phyloP scores from a whole-genome alignment of 2,113 vertebrate species.

The Callithrix jacchus region DNA sequence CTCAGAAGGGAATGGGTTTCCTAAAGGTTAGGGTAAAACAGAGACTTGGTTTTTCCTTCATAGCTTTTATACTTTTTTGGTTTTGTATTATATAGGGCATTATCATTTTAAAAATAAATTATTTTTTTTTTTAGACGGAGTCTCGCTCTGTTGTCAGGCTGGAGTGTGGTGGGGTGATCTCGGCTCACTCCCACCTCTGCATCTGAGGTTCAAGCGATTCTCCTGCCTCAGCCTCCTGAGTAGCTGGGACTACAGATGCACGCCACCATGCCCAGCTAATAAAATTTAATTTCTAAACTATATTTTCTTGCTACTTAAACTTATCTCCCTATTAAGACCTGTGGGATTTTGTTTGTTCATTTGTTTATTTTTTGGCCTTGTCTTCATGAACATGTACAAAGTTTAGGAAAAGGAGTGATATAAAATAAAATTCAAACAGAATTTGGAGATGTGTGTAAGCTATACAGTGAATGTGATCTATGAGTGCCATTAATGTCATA shows the following conservation, averaged over 20 bases:
- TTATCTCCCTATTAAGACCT: background rate
- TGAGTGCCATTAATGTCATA: background rate
- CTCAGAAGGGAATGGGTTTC: background rate
- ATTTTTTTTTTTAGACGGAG: too few relatives aligned
- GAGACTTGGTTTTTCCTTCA: background rate
- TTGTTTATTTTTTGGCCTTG: background rate
- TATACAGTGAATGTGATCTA: background rate
- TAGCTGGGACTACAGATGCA: too few relatives aligned
- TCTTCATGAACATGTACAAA: background rate
- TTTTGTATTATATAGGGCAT: background rate
- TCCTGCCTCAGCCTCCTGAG: too few relatives aligned
- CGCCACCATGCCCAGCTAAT: too few relatives aligned
- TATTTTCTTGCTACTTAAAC: background rate
- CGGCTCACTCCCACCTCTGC: too few relatives aligned
- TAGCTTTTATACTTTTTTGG: background rate
- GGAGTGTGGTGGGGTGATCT: too few relatives aligned
- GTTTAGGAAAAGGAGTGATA: background rate
- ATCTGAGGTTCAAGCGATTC: too few relatives aligned
- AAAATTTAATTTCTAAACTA: background rate
- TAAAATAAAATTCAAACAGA: background rate
- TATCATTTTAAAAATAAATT: background rate
- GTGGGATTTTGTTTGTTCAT: too few relatives aligned
- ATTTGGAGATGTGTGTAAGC: background rate
- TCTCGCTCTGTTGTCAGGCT: too few relatives aligned
- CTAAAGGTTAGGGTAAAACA: background rate